Percentiles rank a stretch among this genome's conserved stretches.
phyloP scores from a whole-genome alignment of 92 coral and sea anemone genomes.

The Phenganax stokvisi region DNA sequence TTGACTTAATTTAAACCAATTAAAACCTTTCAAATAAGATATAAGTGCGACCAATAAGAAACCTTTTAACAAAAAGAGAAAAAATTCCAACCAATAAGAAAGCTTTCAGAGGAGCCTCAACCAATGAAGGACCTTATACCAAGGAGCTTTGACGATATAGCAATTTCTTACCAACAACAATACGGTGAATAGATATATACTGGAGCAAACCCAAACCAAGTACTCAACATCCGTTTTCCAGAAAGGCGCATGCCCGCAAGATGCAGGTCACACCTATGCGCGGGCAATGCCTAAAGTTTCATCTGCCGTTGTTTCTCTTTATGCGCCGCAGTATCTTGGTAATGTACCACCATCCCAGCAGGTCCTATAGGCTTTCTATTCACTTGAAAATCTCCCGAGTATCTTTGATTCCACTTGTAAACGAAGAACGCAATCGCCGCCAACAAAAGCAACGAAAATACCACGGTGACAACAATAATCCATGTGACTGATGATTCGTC shows the following conservation, averaged over 20 bases:
- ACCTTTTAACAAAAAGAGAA: background rate
- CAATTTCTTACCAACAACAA: no score
- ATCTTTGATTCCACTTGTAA: conserved; percentile 32
- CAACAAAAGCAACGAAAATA: conserved; percentile 15
- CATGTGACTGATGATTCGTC: conserved; percentile 28
- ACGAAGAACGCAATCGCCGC: conserved; percentile 27
- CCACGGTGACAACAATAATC: conserved; percentile 30
- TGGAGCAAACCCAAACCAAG: background rate
- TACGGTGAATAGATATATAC: background rate
- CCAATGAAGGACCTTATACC: no score
- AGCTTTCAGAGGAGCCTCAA: no score
- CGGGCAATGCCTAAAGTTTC: conserved; percentile 1
- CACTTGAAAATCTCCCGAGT: conserved; percentile 40
- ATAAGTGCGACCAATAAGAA: background rate
- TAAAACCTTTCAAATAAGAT: no score
- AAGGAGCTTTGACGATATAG: no score
- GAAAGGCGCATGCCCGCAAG: background rate
- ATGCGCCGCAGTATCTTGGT: conserved; percentile 1
- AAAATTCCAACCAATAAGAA: no score
- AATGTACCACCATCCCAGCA: conserved; percentile 15
- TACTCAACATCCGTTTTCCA: no score
- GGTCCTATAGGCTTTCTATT: conserved; percentile 21
- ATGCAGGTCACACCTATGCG: background rate
- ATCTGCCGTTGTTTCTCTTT: conserved; percentile 24
- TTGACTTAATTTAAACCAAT: no score